phyloP scores from a whole-genome alignment of 2,113 vertebrate genomes.

The Dromas ardeola region DNA sequence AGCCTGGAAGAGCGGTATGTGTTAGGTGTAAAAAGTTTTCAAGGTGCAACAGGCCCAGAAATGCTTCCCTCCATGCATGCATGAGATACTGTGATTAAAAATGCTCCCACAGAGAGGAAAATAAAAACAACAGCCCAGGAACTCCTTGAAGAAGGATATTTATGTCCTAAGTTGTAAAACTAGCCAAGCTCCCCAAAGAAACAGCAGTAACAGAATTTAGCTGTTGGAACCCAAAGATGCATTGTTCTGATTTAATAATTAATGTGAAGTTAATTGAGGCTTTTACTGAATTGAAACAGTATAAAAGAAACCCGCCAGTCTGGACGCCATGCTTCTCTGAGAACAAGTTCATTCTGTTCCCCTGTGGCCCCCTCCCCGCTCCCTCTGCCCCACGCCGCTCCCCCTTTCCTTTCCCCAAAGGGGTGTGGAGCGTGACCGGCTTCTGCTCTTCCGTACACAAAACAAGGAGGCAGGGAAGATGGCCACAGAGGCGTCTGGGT shows the following conservation, averaged over 20 bases:
- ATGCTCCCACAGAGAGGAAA: not conserved
- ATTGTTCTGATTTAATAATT: slow-evolving; percentile 74
- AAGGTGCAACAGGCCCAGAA: not conserved
- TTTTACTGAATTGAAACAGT: slow-evolving; percentile 61
- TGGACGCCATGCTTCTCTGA: not conserved
- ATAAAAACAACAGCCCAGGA: not conserved
- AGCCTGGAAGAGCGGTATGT: not conserved
- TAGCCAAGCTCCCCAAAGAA: slow-evolving; percentile 21
- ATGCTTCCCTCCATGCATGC: not conserved
- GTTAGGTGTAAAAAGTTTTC: not conserved
- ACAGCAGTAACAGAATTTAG: slow-evolving; percentile 35
- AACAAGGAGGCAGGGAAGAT: not conserved
- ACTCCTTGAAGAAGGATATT: slow-evolving; percentile 23
- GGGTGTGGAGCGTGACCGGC: not conserved
- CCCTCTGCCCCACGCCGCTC: not conserved
- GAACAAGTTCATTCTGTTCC: slow-evolving; percentile 14
- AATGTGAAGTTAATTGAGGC: slow-evolving; percentile 70
- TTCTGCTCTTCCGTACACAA: not conserved
- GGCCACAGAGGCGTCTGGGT: not conserved
- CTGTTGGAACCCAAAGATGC: slow-evolving; percentile 56
- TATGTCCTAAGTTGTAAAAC: slow-evolving; percentile 20
- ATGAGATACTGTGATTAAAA: slow-evolving; percentile 2
- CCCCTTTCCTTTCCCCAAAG: not conserved
- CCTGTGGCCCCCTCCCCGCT: not conserved
- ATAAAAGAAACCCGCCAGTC: slow-evolving; percentile 36